These are phyloP conservation scores for Apodemus sylvaticus DNA, from an alignment of 2,113 vertebrate species.

Conservation along the genomic window DNA sequence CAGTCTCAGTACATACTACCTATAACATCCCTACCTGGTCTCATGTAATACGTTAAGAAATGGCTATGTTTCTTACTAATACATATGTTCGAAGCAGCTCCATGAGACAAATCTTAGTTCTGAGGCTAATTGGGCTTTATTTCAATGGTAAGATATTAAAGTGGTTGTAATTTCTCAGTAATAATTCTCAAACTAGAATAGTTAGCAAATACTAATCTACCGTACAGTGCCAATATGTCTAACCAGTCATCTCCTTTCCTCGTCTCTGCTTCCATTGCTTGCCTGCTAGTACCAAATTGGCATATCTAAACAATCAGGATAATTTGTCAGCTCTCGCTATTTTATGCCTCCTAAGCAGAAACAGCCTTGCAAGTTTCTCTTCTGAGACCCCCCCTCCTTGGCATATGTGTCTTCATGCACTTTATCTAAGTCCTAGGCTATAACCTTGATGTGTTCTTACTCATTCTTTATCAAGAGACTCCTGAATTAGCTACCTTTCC, in stretches of 20 bases:
- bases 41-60: neutral
- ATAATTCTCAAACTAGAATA: conserved; percentile 15
- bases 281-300: conserved; percentile 26
- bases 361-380: conserved; percentile 18
- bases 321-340: conserved; percentile 7
- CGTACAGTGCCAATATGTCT: neutral
- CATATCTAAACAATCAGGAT: conserved; percentile 24
- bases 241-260: conserved; percentile 12
- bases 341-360: conserved; percentile 48
- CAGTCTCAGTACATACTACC: neutral
- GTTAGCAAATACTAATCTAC: neutral
- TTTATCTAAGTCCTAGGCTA: neutral
- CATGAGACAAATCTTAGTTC: neutral
- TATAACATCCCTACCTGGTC: neutral
- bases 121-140: neutral
- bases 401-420: neutral
- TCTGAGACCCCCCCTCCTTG: neutral
- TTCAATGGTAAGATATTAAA: neutral
- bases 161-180: neutral
- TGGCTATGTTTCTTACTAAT: conserved; percentile 7
- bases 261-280: neutral
- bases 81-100: neutral
- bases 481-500: neutral
- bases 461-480: conserved; percentile 1
- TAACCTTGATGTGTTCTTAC: neutral